Evolutionary conservation across 2,888 invertebrate genomes (phyloP).

Genomic region (Lepidocyrtoides sp.): DNA sequence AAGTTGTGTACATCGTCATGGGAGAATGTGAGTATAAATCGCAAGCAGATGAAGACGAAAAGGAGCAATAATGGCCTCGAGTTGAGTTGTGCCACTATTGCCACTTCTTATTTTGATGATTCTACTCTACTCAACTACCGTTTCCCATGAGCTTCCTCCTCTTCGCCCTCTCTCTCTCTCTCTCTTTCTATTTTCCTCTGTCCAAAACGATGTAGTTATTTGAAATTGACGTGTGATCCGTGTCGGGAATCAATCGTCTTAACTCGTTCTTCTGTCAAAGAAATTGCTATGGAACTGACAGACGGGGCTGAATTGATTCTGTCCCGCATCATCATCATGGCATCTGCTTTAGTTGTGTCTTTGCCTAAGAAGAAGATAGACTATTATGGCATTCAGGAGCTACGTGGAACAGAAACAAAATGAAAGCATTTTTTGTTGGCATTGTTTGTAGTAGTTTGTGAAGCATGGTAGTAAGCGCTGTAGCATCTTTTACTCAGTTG

Average conservation of each 20-base stretch:
- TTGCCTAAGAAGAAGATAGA: background rate
- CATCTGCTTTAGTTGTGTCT: constrained; percentile 40
- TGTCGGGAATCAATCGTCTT: constrained; percentile 81
- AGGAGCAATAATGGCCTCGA: constrained; percentile 76
- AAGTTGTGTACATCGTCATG: background rate
- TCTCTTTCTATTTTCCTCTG: constrained; percentile 37
- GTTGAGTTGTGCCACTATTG: constrained; percentile 63
- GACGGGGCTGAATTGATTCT: constrained; percentile 79
- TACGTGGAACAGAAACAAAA: constrained; percentile 21
- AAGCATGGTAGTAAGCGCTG: constrained; percentile 13
- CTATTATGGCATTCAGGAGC: constrained; percentile 1
- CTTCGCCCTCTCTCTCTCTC: constrained; percentile 21
- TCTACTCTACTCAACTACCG: constrained; percentile 24
- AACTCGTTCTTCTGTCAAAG: constrained; percentile 79
- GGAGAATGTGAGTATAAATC: constrained; percentile 3
- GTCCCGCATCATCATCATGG: constrained; percentile 79
- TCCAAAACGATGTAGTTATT: constrained; percentile 79
- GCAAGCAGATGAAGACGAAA: constrained; percentile 44
- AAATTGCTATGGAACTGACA: constrained; percentile 80
- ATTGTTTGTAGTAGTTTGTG: too few species aligned
- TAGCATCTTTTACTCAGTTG: constrained; percentile 22
- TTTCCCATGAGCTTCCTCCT: constrained; percentile 71
- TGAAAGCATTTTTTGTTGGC: constrained; percentile 57
- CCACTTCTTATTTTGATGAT: constrained; percentile 63
- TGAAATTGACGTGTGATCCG: constrained; percentile 81